Base-by-base conservation (phyloP, 2,797 vertebrate species). In the Erethizon dorsatum region DNA sequence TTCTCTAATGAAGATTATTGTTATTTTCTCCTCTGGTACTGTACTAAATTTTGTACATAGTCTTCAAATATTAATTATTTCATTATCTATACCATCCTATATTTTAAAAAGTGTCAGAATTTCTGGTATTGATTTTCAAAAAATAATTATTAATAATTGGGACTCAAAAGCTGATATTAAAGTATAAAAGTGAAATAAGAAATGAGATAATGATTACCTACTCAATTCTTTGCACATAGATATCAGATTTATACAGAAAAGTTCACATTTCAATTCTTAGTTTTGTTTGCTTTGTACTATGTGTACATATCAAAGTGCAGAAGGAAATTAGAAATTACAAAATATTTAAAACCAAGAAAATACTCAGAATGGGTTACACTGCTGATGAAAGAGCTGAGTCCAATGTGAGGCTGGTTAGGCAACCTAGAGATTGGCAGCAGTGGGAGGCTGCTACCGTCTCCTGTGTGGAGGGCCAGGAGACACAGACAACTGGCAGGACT, bases 101-200 rank as follows among this genome's bases (percentile, higher is more conserved):
- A 17, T 88, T 90, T 50, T 77, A 28, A 37, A 22, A 17, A 63
- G 37, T 77, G 41, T 86, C 24, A 2, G 45, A 90, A 93, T 50
- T 77, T 94, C 52, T 91, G 52, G 80, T 28, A 56, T 24, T 80
- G 17, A 57, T 67, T 73, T 97, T 47, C 52, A 14, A 83, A 78
- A 96, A 85, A 54, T 26, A 41, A 45, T 52, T 50, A 67, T 37
- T 54, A 79, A 15, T 84, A 86, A 90, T 56, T 75, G 85, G 41
- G 28, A 77, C 12, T 85, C n/a, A 57, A 59, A 75, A 37, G 31
- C 33, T 91, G 6, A 73, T 78, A 26, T 88, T 57, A 87, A 83
- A 31, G 2, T 57, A 24, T 86, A 17, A 92, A 80, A 67, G 1
- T 69, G 50, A 92, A 91, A 84, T 20, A 75, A 75, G 54, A 95